Conservation (phyloP, 1,140 invertebrate species). For the Zaprionus tsacasi region DNA sequence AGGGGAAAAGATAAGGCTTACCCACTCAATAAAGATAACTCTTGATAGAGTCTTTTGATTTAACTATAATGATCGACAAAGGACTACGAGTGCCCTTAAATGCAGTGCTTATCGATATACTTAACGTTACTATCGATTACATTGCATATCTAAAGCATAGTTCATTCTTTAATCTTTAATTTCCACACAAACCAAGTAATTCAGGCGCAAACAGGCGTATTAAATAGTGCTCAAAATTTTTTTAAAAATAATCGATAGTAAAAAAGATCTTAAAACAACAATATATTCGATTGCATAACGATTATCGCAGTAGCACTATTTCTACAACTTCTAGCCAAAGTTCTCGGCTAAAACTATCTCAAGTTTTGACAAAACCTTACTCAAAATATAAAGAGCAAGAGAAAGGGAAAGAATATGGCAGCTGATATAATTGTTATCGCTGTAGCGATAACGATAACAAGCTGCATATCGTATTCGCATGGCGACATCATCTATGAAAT, state of each 20-base stretch:
- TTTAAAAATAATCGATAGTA: too few relatives aligned
- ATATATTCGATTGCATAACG: too few relatives aligned
- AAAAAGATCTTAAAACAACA: too few relatives aligned
- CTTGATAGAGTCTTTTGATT: not conserved
- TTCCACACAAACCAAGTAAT: too few relatives aligned
- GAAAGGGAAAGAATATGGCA: not conserved
- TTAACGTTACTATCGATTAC: too few relatives aligned
- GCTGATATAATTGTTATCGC: conserved; percentile 11
- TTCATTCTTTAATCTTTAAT: too few relatives aligned
- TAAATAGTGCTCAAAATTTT: too few relatives aligned
- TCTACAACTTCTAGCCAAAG: too few relatives aligned
- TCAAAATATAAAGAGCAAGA: too few relatives aligned
- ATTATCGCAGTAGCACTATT: too few relatives aligned
- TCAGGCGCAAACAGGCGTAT: too few relatives aligned
- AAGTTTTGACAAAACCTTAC: not conserved
- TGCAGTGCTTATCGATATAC: not conserved
- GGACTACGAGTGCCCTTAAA: not conserved
- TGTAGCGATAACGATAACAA: not conserved
- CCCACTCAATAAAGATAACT: not conserved
- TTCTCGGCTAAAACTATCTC: not conserved
- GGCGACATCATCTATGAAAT: conserved; percentile 16
- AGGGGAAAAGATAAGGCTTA: not conserved
- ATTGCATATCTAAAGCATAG: too few relatives aligned
- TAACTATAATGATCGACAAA: not conserved
- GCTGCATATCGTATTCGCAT: conserved; percentile 6